phyloP scores from a whole-genome alignment of 2,888 invertebrate genomes.

The Hydrotaea diabolus region DNA sequence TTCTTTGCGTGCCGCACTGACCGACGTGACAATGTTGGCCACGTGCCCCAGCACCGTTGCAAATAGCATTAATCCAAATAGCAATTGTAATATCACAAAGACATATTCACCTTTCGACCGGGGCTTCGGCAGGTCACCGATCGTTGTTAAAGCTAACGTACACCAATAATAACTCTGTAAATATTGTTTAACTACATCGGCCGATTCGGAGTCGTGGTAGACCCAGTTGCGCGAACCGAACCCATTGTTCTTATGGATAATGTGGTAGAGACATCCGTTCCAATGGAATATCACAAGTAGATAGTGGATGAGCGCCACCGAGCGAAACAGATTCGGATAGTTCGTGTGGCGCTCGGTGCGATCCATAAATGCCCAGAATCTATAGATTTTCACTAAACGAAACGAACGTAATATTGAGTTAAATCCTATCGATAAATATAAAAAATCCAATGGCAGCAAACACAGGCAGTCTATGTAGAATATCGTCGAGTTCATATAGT shows the following conservation, averaged over 20 bases:
- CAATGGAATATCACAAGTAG: conserved; percentile 99
- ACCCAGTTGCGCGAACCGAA: conserved; percentile 97
- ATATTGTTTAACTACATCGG: conserved; percentile 96
- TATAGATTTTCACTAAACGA: conserved; percentile 97
- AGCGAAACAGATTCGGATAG: conserved; percentile 97
- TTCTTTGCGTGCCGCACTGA: conserved; percentile 97
- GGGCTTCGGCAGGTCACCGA: conserved; percentile 95
- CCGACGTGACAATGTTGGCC: conserved; percentile 98
- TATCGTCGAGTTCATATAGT: conserved; percentile 98
- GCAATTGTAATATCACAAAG: conserved; percentile 96
- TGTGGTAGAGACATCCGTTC: conserved; percentile 99
- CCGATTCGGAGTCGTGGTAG: conserved; percentile 91
- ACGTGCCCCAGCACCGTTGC: conserved; percentile 98
- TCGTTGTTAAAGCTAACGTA: conserved; percentile 96
- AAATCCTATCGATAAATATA: conserved; percentile 98
- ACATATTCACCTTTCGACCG: conserved; percentile 96
- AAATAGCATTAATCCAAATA: conserved; percentile 96
- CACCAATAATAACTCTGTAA: conserved; percentile 99
- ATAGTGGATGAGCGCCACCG: conserved; percentile 96
- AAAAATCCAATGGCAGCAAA: conserved; percentile 97
- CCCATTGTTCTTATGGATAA: conserved; percentile 96
- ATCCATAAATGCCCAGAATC: conserved; percentile 99
- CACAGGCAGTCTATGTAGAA: conserved; percentile 99
- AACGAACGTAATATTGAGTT: conserved; percentile 97
- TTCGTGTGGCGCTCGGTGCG: conserved; percentile 98